Evolutionary conservation across 2,113 vertebrate genomes (phyloP), one percentile per base, ranked within the genome.

Genomic region (Menidia beryllina): DNA sequence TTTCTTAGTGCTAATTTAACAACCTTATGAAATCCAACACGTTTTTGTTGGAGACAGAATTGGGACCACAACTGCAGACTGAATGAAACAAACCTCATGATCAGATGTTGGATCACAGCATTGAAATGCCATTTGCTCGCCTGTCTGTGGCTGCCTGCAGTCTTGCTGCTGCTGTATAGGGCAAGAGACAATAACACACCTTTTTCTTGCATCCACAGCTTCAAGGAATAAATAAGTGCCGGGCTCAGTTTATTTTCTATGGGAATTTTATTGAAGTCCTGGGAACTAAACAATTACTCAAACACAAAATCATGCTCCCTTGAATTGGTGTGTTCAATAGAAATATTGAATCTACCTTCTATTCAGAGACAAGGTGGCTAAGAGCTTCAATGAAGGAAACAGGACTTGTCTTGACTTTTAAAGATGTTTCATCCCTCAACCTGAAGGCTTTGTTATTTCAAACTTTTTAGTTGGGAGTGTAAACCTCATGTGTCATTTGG

Each of bases 71-170:
- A 41, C 12, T 15, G 4, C 3, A 41, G 8, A 41, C 1, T 41
- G 7, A n/a, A 19, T n/a, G 21, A 5, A 57, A 13, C 12, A 26
- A 9, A 25, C 17, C 15, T 25, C 9, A 57, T 79, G n/a, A 77
- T 90, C 83, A 87, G 81, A 55, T 75, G 85, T 84, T 85, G 83
- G 65, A 23, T 83, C 75, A 77, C 86, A 74, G 54, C 12, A 79
- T 83, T 75, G 75, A 70, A 5, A 13, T 11, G 36, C 75, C 77
- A 69, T 70, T 65, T 34, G 68, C 61, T 83, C 14, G 6, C 13
- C 49, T 59, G 6, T 15, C 49, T 59, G 1, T 69, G 30, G 45
- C 48, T 43, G 39, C 66, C 47, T 20, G 45, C 0, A 57, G 54
- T 52, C 1, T 15, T 63, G 77, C 62, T 79, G 77, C 68, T 79